A percentile compares a stretch with the other conserved stretches of the same genome.
These are phyloP conservation scores for Xerus inauris DNA, from an alignment of 2,113 vertebrate species.

Conservation along the genomic window DNA sequence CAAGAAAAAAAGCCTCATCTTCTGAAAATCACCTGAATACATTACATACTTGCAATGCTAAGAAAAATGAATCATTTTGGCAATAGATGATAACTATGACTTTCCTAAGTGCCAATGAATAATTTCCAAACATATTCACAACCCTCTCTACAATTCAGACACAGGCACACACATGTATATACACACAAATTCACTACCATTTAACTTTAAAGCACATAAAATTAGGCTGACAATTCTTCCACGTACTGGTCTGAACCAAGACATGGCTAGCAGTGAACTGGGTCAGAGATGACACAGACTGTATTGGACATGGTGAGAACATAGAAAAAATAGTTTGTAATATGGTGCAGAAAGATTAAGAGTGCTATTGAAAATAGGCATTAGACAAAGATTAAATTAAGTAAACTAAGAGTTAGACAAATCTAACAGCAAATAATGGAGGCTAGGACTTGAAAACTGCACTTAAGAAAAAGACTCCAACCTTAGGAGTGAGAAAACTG, in stretches of 20 bases:
- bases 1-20: background rate
- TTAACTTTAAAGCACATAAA: background rate
- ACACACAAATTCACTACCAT: background rate
- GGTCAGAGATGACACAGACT: background rate
- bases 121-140: background rate
- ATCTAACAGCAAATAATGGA: background rate
- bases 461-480: background rate
- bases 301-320: background rate
- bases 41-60: background rate
- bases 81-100: conserved; percentile 14
- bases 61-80: conserved; percentile 35
- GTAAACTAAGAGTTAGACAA: background rate
- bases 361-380: background rate
- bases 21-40: conserved; percentile 43
- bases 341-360: background rate
- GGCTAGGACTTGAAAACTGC: background rate
- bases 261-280: background rate
- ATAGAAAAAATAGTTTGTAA: background rate
- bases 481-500: background rate
- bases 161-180: rapidly evolving
- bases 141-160: background rate
- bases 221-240: background rate
- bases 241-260: background rate
- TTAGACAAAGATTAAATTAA: background rate
- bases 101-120: conserved; percentile 3